phyloP scores from a whole-genome alignment of 2,797 vertebrate species.

The Margarornis squamiger region DNA sequence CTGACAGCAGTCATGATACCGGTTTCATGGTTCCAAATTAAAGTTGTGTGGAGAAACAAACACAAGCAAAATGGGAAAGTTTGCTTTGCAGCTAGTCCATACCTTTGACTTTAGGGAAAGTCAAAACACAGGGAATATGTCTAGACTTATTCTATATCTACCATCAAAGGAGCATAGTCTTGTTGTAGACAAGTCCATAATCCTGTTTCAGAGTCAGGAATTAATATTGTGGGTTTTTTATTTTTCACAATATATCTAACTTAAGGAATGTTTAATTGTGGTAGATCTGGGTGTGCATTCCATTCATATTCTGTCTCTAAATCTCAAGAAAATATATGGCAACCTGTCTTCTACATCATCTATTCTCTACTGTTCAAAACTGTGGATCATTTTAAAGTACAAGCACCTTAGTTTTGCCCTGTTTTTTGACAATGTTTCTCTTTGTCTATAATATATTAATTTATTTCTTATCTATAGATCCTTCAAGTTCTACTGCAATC shows the following conservation, averaged over 20 bases:
- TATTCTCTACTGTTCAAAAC: not conserved
- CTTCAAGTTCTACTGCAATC: not conserved
- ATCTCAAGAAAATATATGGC: not conserved
- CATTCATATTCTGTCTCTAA: not conserved
- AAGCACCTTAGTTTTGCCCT: not conserved
- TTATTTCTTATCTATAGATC: not conserved
- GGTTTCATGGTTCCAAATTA: not conserved
- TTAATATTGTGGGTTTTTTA: not conserved
- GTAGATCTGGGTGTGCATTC: not conserved
- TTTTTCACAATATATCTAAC: not conserved
- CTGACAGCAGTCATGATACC: not conserved
- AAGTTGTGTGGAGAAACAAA: not conserved
- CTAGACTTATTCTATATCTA: not conserved
- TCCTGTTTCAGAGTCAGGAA: not conserved
- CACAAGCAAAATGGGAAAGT: not conserved
- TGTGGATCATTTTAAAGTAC: not conserved
- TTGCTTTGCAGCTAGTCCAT: not conserved
- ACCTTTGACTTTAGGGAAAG: not conserved
- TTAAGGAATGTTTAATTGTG: not conserved
- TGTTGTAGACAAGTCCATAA: not conserved
- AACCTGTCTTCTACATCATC: not conserved
- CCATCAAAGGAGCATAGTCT: not conserved
- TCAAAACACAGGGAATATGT: not conserved
- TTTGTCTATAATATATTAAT: not conserved
- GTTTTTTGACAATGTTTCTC: not conserved